Percentiles rank a stretch among this genome's conserved stretches.
These are phyloP conservation scores for Clitarchus hookeri DNA, from an alignment of 2,888 invertebrate species.

Conservation along the genomic window DNA sequence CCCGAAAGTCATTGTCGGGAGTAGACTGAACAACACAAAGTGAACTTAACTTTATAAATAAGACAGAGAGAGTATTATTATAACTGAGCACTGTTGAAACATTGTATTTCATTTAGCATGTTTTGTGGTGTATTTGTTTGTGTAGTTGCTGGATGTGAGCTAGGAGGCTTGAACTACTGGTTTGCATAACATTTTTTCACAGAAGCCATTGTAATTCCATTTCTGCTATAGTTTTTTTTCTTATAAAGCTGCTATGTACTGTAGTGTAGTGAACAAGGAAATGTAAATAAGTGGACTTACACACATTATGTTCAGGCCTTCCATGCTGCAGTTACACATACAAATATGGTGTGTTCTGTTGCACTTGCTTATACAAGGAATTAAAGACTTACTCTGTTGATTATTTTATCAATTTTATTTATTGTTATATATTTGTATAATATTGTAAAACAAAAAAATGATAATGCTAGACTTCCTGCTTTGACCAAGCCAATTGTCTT, in stretches of 20 bases:
- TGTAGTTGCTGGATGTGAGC: not conserved
- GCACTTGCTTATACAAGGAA: conserved; percentile 5
- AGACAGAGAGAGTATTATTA: not conserved
- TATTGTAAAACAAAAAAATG: no score
- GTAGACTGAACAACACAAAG: not conserved
- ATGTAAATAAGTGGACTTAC: not conserved
- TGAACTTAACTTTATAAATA: conserved; percentile 3
- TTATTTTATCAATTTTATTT: not conserved
- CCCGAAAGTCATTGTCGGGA: not conserved
- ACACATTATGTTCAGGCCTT: not conserved
- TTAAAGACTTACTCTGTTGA: not conserved
- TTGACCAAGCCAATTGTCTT: no score
- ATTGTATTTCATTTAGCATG: not conserved
- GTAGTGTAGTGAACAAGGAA: no score
- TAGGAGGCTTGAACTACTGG: not conserved
- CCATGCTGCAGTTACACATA: not conserved
- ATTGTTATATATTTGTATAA: not conserved
- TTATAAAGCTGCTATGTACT: no score
- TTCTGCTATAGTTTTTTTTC: no score
- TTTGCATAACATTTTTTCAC: not conserved
- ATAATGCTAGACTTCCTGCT: no score
- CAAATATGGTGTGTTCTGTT: not conserved
- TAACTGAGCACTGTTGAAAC: not conserved
- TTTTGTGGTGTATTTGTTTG: not conserved
- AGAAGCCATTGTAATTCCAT: not conserved